Conservation (phyloP, 1,140 invertebrate genomes). For the Sarcophaga bullata region DNA sequence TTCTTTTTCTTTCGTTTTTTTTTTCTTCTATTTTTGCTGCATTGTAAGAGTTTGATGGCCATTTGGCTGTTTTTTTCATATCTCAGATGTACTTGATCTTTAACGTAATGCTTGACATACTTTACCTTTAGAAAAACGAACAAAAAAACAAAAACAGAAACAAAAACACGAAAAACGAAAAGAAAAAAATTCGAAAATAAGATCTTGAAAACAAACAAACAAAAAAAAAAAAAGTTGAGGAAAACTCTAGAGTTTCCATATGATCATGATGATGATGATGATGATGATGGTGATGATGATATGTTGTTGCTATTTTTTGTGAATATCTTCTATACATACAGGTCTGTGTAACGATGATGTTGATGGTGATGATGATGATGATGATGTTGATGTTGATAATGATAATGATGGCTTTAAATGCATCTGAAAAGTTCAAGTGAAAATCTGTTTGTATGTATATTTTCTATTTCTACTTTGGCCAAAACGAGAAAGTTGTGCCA, state of each 20-base stretch:
- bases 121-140: slow-evolving; percentile 37
- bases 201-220: slow-evolving; percentile 5
- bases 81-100: slow-evolving; percentile 44
- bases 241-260: slow-evolving; percentile 23
- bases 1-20: neutral
- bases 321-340: slow-evolving; percentile 5
- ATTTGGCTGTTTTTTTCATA: slow-evolving; percentile 31
- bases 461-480: slow-evolving; percentile 40
- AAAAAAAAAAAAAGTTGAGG: slow-evolving; percentile 29
- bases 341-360: neutral
- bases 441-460: slow-evolving; percentile 32
- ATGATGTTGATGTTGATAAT: neutral
- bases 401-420: slow-evolving; percentile 5
- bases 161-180: neutral
- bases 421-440: slow-evolving; percentile 41
- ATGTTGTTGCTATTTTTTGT: neutral
- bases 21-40: too few species aligned
- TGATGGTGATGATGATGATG: neutral
- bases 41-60: slow-evolving; percentile 36
- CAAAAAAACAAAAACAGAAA: neutral
- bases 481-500: slow-evolving; percentile 34
- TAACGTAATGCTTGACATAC: slow-evolving; percentile 41
- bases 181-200: neutral
- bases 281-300: neutral
- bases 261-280: neutral